These are phyloP conservation scores for Metalampra italica DNA, from an alignment of 2,888 invertebrate genomes.

Conservation along the genomic window DNA sequence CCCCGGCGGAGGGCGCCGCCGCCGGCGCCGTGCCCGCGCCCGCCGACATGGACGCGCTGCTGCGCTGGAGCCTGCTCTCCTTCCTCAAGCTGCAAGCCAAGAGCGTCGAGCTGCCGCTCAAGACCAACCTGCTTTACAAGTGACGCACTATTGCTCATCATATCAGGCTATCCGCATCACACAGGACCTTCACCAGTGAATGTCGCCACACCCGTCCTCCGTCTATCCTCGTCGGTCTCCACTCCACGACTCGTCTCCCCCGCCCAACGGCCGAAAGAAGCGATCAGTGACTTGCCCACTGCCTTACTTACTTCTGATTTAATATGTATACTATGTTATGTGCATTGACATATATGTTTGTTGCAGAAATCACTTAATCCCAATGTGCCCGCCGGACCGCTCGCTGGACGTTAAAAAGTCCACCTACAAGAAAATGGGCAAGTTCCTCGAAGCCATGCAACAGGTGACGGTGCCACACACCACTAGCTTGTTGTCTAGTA, in stretches of 20 bases:
- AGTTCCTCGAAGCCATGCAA: conserved; percentile 89
- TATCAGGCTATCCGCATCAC: neutral
- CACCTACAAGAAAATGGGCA: conserved; percentile 91
- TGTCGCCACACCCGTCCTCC: no score
- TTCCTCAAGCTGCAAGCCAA: conserved; percentile 87
- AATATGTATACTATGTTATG: no score
- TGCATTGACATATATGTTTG: no score
- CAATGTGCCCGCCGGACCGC: conserved; percentile 83
- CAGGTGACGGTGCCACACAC: conserved; percentile 54
- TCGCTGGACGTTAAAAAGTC: conserved; percentile 92
- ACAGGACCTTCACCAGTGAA: no score
- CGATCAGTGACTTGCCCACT: no score
- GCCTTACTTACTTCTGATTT: no score
- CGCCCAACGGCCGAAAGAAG: no score
- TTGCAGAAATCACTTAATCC: conserved; percentile 80
- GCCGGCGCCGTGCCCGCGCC: conserved; percentile 74
- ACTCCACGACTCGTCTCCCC: no score
- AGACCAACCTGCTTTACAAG: conserved; percentile 90
- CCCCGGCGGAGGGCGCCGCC: neutral
- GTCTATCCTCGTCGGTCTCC: no score
- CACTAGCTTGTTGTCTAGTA: no score
- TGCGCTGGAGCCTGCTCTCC: conserved; percentile 87
- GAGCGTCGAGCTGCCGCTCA: conserved; percentile 84
- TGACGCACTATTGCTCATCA: conserved; percentile 35
- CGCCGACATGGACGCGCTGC: conserved; percentile 83